Base-by-base conservation (phyloP, 2,888 invertebrate genomes). In the Xanthia icteritia region DNA sequence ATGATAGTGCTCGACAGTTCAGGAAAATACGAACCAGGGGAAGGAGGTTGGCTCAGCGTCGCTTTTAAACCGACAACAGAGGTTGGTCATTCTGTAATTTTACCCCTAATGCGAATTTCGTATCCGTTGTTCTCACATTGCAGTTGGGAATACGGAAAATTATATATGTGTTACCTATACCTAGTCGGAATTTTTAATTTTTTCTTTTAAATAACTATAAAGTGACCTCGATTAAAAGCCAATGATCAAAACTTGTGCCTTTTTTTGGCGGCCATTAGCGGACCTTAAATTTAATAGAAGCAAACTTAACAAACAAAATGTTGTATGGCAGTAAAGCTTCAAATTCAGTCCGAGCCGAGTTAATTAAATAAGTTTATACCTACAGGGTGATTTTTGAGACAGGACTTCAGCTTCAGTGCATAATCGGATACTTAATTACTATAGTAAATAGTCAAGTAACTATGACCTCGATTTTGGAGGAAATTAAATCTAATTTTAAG, bases 31-130 rank as follows among this genome's bases (percentile, higher is more conserved):
- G 92, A 95, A 67, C 97, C 97, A 5, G 97, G 95, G 0, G 93
- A 97, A 85, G 95, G 96, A 66, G 95, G 95, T 1, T 93, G 96
- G 90, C 92, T 97, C 36, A 96, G 97, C 83, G 91, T 97, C 45
- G 96, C 97, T 76, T 97, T 97, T 88, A 97, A 97, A 87, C 97
- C 98, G 66, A 93, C 90, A 83, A 93, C 93, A 91, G 96, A 92
- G 96, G 97, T 91, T 72, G 65, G 84, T 63, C 5, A 9, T 60
- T 23, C 51, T 39, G 1, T 31, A 68, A 56, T 63, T 31, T 51
- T 66, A 39, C 0, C 4, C n/a, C 11, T 36, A 36, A 60, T 17
- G 11, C 6, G 9, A 56, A 45, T 56, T 45, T 23, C 23, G 54
- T 56, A 23, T 42, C 5, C 1, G 2, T 36, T 74, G 23, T 39